Percentiles rank a stretch among this genome's conserved stretches.
phyloP scores from a whole-genome alignment of 2,113 vertebrate species.

The Cyprinus carpio region DNA sequence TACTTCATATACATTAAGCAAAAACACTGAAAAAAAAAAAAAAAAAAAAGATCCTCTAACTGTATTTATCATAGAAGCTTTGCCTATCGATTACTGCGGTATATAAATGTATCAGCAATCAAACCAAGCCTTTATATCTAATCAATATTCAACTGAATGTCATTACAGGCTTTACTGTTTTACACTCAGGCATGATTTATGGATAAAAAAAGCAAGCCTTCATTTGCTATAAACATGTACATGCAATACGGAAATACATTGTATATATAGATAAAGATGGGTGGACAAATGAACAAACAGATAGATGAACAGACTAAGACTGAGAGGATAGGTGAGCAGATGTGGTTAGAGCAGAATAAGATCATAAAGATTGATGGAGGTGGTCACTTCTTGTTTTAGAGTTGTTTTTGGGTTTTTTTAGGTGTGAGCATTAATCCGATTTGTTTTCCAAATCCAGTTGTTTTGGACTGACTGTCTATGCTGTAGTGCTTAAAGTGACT shows the following conservation, averaged over 20 bases:
- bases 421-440: not conserved
- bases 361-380: not conserved
- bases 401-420: no score
- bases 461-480: not conserved
- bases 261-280: not conserved
- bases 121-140: slow-evolving; percentile 45
- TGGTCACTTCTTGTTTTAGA: no score
- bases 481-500: not conserved
- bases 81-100: slow-evolving; percentile 43
- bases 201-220: not conserved
- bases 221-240: slow-evolving; percentile 29
- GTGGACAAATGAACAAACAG: slow-evolving; percentile 8
- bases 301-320: slow-evolving; percentile 1
- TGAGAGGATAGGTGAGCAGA: not conserved
- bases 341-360: not conserved
- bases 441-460: not conserved
- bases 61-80: slow-evolving; percentile 48
- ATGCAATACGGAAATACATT: slow-evolving; percentile 5
- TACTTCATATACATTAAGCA: slow-evolving; percentile 46
- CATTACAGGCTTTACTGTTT: slow-evolving; percentile 27
- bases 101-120: slow-evolving; percentile 46
- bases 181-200: slow-evolving; percentile 37
- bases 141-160: slow-evolving; percentile 46
- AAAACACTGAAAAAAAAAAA: slow-evolving; percentile 39
- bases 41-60: no score